These are phyloP conservation scores for Coregonus suidteri DNA, from an alignment of 2,797 vertebrate species.

Conservation along the genomic window DNA sequence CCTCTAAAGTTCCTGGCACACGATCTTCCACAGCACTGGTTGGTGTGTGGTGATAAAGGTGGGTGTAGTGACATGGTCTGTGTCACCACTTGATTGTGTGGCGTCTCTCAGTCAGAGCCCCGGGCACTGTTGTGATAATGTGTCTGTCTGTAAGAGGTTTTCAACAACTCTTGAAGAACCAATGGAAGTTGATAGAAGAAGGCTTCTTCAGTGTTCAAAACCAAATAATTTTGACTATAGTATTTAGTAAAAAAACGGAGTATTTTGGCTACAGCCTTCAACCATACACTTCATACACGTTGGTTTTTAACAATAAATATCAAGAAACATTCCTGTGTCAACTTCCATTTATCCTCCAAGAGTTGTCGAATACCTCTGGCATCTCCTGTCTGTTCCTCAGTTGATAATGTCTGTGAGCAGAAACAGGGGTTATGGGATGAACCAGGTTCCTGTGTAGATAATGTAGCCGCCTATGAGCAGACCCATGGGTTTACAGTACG, in stretches of 20 bases:
- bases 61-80: neutral
- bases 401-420: neutral
- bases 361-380: too few species aligned
- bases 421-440: neutral
- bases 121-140: neutral
- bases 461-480: neutral
- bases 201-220: neutral
- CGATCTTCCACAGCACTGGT: constrained; percentile 24
- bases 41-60: constrained; percentile 15
- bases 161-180: neutral
- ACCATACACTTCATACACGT: neutral
- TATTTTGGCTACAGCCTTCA: too few species aligned
- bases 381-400: too few species aligned
- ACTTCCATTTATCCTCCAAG: neutral
- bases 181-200: neutral
- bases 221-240: neutral
- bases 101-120: constrained; percentile 11
- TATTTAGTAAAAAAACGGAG: too few species aligned
- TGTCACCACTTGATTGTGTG: neutral
- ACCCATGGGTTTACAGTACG: constrained; percentile 66
- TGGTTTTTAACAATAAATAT: too few species aligned
- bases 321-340: neutral
- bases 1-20: constrained; percentile 22
- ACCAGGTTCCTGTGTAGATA: neutral
- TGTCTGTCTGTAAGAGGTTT: neutral